Evolutionary conservation across 2,797 vertebrate genomes (phyloP), one percentile per base, ranked within the genome.

Genomic region (Hirundo rustica): DNA sequence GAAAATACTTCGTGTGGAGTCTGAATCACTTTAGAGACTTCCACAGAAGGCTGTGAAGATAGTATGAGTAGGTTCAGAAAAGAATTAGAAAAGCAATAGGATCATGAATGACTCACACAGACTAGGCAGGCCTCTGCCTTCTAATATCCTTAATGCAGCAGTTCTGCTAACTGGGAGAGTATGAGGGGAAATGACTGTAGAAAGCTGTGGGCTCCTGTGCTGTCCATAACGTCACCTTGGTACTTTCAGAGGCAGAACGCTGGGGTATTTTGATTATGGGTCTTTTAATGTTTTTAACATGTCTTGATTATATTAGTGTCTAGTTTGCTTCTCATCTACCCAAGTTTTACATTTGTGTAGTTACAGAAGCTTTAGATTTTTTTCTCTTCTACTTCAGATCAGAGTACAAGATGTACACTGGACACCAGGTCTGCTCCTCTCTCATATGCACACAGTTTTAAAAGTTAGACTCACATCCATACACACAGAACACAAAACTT

Each of bases 291-390:
- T 44, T 96, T 86, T 91, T 85, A 96, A 8, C 1, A 32, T 29
- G 32, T 72, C 83, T 90, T 94, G 79, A 77, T 95, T 84, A 95
- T 91, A 78, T 86, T 96, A 7, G 15, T 7, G 57, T 34, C 36
- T 67, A 45, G 55, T 61, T 91, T 93, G 8, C 15, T 71, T 76
- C 36, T 68, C 16, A 64, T 57, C 85, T 85, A 19, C 32, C 60
- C 16, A 26, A 54, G 7, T 62, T 78, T 80, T 64, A 64, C 4
- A 44, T 45, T 32, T 68, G 16, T 60, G 12, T 30, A 34, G 16
- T 44, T 67, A 21, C 14, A 65, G 80, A 92, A 27, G 67, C 26
- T 71, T 60, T 17, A 1, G 3, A 44, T 48, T 57, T 57, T 57
- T 90, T 80, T 80, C 30, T 77, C 27, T 76, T 42, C 42, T 83